Evolutionary conservation across 1,140 invertebrate species (phyloP).

Genomic region (Ostrea edulis): DNA sequence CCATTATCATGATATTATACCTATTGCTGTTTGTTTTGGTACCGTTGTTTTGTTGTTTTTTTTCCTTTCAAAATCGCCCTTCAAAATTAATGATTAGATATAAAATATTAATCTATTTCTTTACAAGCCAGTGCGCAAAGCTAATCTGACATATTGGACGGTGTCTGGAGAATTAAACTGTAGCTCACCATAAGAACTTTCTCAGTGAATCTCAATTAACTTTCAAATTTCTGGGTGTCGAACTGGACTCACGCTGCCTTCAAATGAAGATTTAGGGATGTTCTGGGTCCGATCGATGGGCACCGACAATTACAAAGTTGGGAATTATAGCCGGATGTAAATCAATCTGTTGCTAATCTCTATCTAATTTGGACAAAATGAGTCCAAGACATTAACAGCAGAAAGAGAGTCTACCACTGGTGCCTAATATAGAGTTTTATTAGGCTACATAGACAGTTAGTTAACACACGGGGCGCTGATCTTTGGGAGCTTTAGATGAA

Average conservation of each 20-base stretch:
- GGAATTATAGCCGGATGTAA: conserved; percentile 21
- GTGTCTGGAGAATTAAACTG: not conserved
- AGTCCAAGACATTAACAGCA: not conserved
- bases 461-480: conserved; percentile 13
- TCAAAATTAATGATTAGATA: too few relatives aligned
- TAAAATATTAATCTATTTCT: too few relatives aligned
- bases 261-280: conserved; percentile 27
- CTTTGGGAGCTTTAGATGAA: not conserved
- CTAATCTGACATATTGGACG: not conserved
- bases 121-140: not conserved
- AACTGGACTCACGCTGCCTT: conserved; percentile 6
- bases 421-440: conserved; percentile 30
- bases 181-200: not conserved
- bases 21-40: too few relatives aligned
- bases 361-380: conserved; percentile 38
- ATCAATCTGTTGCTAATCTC: conserved; percentile 35
- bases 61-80: too few relatives aligned
- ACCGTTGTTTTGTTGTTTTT: too few relatives aligned
- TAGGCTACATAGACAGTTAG: conserved; percentile 25
- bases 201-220: not conserved
- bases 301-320: conserved; percentile 17
- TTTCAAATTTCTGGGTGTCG: conserved; percentile 13
- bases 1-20: too few relatives aligned
- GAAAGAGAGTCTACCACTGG: not conserved
- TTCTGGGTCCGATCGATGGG: conserved; percentile 3